Conservation (phyloP, 2,888 invertebrate genomes). For the Pedicia rivosa region DNA sequence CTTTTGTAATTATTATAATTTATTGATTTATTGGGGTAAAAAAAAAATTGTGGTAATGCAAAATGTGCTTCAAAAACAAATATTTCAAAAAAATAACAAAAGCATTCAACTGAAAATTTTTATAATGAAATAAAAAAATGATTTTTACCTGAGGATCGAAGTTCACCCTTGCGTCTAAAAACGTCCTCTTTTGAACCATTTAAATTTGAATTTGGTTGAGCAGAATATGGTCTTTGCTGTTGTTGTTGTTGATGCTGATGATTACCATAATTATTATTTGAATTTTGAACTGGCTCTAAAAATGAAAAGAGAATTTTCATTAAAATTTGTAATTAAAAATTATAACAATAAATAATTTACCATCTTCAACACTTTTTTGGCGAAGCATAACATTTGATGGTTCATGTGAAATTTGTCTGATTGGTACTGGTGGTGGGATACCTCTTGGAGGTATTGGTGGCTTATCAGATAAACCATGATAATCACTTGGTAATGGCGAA, state of each 20-base stretch:
- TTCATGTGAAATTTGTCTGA: slow-evolving; percentile 28
- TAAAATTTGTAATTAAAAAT: not conserved
- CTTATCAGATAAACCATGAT: slow-evolving; percentile 28
- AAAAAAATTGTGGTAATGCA: too few species aligned
- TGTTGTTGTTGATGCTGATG: slow-evolving; percentile 8
- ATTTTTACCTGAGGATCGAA: too few species aligned
- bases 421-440: slow-evolving; percentile 39
- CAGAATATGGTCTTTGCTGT: too few species aligned
- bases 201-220: too few species aligned
- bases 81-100: too few species aligned
- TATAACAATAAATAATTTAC: slow-evolving; percentile 13
- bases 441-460: slow-evolving; percentile 43
- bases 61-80: too few species aligned
- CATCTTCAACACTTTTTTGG: slow-evolving; percentile 21
- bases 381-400: slow-evolving; percentile 22
- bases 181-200: too few species aligned
- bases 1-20: too few species aligned
- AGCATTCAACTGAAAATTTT: too few species aligned
- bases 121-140: too few species aligned
- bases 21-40: too few species aligned
- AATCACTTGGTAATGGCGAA: slow-evolving; percentile 1
- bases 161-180: too few species aligned
- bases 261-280: slow-evolving; percentile 19
- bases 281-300: slow-evolving; percentile 13
- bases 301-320: not conserved